A percentile compares a stretch with the other conserved stretches of the same genome.
Evolutionary conservation across 2,797 vertebrate genomes (phyloP).

Genomic region (Gastrophryne carolinensis): DNA sequence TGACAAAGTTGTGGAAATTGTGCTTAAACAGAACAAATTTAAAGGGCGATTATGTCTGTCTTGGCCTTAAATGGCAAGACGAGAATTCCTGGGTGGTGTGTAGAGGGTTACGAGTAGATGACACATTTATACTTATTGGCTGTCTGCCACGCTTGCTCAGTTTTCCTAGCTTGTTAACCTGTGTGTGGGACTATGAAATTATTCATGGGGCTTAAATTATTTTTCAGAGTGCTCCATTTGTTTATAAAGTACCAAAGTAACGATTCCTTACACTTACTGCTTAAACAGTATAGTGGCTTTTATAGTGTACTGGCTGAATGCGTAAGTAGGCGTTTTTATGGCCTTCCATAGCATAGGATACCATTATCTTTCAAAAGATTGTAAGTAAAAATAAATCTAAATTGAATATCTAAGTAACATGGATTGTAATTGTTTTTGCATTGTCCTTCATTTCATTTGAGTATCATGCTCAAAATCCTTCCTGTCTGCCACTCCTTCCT

Average conservation of each 20-base stretch:
- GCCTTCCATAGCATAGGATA: too few species aligned
- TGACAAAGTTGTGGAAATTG: constrained; percentile 27
- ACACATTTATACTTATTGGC: constrained; percentile 40
- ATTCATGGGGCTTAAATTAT: not conserved
- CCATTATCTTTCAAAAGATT: too few species aligned
- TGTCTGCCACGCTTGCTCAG: constrained; percentile 21
- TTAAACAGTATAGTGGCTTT: not conserved
- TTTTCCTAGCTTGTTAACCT: constrained; percentile 18
- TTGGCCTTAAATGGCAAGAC: constrained; percentile 19
- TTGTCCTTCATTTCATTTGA: too few species aligned
- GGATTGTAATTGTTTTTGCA: too few species aligned
- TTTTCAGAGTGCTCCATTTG: not conserved
- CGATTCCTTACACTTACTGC: not conserved
- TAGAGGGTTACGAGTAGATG: constrained; percentile 36
- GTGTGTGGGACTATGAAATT: not conserved
- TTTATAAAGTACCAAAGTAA: not conserved
- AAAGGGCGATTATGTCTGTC: constrained; percentile 21
- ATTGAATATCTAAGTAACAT: too few species aligned
- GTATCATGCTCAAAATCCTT: too few species aligned
- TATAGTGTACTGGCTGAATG: too few species aligned
- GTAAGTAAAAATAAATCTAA: too few species aligned
- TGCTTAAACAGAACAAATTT: constrained; percentile 11
- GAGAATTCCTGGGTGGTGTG: constrained; percentile 29
- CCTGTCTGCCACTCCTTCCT: too few species aligned
- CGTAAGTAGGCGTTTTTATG: too few species aligned